These are phyloP conservation scores for Machimus atricapillus DNA, from an alignment of 2,888 invertebrate species.

Conservation along the genomic window DNA sequence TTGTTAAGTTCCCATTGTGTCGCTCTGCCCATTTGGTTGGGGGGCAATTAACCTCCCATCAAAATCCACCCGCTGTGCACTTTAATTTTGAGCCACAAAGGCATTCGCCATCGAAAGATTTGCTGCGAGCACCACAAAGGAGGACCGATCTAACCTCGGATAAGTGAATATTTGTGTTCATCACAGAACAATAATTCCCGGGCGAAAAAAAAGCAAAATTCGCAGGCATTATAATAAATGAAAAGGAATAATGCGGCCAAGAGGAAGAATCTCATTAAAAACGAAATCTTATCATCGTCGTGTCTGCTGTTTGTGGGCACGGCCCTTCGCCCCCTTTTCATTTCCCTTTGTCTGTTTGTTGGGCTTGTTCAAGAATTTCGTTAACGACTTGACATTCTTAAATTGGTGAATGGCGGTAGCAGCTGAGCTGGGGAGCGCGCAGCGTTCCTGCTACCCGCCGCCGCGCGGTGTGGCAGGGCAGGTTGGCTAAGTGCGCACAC, in stretches of 20 bases:
- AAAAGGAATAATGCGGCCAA: constrained; percentile 26
- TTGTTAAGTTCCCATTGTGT: neutral
- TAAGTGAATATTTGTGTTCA: constrained; percentile 36
- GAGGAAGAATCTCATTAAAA: constrained; percentile 39
- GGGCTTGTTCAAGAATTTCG: constrained; percentile 45
- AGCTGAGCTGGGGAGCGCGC: neutral
- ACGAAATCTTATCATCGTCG: constrained; percentile 24
- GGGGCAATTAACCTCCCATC: neutral
- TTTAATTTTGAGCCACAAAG: neutral
- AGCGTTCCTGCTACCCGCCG: neutral
- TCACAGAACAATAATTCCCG: constrained; percentile 22
- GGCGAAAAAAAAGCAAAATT: constrained; percentile 16
- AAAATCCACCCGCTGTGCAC: neutral
- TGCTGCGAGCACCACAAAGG: neutral
- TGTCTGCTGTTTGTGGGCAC: constrained; percentile 4
- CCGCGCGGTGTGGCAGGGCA: neutral
- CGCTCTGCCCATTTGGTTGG: neutral
- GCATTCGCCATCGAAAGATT: neutral
- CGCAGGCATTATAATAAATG: constrained; percentile 23
- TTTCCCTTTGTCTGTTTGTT: constrained; percentile 1
- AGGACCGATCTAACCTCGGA: constrained; percentile 5
- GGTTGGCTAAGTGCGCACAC: neutral
- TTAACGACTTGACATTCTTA: constrained; percentile 58
- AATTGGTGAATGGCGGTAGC: constrained; percentile 59
- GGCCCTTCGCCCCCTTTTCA: constrained; percentile 25